Evolutionary conservation across 1,140 invertebrate species (phyloP).

Genomic region (Aphelenchoides avenae): DNA sequence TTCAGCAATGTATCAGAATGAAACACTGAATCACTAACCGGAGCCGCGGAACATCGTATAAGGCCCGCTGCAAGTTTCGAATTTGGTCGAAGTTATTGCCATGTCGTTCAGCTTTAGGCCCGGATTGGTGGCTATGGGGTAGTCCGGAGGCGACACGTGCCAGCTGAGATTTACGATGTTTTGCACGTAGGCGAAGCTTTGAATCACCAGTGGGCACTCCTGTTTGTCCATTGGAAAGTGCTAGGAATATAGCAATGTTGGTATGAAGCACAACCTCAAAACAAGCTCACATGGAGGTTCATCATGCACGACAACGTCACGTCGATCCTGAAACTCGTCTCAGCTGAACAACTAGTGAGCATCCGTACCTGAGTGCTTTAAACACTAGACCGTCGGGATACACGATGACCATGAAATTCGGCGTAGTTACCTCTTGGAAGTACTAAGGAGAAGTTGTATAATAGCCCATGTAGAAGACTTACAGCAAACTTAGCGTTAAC

Average conservation of each 20-base stretch:
- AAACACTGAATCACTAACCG: conserved; percentile 32
- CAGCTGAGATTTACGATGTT: conserved; percentile 55
- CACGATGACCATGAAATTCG: conserved; percentile 54
- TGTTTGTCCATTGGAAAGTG: conserved; percentile 40
- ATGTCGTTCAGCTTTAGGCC: conserved; percentile 58
- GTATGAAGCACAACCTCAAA: neutral
- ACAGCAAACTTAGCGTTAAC: conserved; percentile 58
- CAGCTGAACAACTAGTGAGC: no score
- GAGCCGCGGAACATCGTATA: conserved; percentile 57
- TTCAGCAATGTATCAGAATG: conserved; percentile 16
- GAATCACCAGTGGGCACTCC: conserved; percentile 42
- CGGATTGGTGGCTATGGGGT: conserved; percentile 49
- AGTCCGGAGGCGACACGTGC: conserved; percentile 46
- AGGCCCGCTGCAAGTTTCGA: conserved; percentile 47
- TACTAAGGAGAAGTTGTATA: no score
- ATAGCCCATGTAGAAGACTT: no score
- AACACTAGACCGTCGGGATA: conserved; percentile 58
- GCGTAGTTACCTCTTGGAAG: conserved; percentile 56
- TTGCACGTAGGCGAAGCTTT: conserved; percentile 53
- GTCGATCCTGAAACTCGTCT: conserved; percentile 38
- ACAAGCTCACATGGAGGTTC: conserved; percentile 48
- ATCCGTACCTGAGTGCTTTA: conserved; percentile 49
- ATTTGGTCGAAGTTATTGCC: conserved; percentile 46
- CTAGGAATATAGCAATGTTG: conserved; percentile 14
- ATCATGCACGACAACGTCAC: conserved; percentile 59